These are phyloP conservation scores for Asarcornis scutulata DNA, from an alignment of 2,113 vertebrate species.

Conservation along the genomic window DNA sequence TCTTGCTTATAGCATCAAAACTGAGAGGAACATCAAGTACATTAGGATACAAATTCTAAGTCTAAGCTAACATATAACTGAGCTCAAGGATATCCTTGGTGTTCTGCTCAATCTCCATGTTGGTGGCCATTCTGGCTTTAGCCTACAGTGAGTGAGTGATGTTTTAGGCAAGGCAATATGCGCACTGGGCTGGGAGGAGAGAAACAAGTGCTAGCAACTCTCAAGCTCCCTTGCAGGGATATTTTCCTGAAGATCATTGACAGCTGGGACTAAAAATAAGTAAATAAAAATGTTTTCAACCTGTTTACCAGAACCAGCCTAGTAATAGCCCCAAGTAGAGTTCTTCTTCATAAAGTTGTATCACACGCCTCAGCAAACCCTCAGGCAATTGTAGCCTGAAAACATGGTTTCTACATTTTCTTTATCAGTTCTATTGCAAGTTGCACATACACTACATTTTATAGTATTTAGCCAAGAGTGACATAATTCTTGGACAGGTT, in stretches of 20 bases:
- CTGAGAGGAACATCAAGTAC: background rate
- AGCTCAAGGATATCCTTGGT: background rate
- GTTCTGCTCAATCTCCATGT: background rate
- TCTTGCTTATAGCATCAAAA: background rate
- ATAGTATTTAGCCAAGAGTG: background rate
- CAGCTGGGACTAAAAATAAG: background rate
- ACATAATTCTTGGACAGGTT: background rate
- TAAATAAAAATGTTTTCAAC: background rate
- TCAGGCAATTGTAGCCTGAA: background rate
- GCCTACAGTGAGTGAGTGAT: background rate
- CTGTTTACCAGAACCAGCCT: background rate
- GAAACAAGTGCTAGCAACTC: background rate
- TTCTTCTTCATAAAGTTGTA: background rate
- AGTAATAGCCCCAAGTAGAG: background rate
- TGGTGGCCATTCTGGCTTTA: background rate
- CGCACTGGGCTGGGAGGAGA: background rate
- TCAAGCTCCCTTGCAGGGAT: background rate
- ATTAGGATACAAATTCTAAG: background rate
- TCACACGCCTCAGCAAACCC: background rate
- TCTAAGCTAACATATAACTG: background rate
- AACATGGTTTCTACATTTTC: background rate
- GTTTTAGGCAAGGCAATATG: background rate
- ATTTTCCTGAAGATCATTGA: background rate
- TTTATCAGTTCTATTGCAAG: background rate
- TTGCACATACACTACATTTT: background rate